Percentiles rank a stretch among this genome's conserved stretches.
Conservation (phyloP, 2,113 vertebrate species). For the Tor tambroides region DNA sequence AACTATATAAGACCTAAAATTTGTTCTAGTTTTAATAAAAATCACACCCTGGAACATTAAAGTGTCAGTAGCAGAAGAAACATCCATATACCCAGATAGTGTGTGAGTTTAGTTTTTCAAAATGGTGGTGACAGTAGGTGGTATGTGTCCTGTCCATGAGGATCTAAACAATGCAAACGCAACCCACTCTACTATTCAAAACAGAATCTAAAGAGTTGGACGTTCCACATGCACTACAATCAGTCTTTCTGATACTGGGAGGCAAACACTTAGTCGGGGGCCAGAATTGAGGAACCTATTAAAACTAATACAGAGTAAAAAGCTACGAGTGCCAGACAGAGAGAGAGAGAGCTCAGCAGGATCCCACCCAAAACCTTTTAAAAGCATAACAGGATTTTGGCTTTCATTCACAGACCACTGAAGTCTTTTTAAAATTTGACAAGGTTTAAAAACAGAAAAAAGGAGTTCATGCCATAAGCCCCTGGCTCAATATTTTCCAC, state of each 20-base stretch:
- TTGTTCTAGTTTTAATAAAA: neutral
- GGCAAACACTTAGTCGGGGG: constrained; percentile 34
- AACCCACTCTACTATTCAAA: neutral
- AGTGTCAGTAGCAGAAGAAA: neutral
- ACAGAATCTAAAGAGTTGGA: neutral
- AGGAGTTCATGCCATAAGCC: neutral
- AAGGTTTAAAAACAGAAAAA: constrained; percentile 44
- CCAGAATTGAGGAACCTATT: constrained; percentile 41
- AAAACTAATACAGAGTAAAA: constrained; percentile 56
- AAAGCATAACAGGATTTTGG: constrained; percentile 61
- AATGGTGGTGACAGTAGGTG: neutral
- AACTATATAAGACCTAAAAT: neutral
- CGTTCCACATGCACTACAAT: constrained; percentile 19
- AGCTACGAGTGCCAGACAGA: neutral
- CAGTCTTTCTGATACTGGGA: constrained; percentile 49
- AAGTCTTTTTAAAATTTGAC: constrained; percentile 55
- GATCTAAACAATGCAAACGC: constrained; percentile 35
- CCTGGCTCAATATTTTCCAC: constrained; percentile 49
- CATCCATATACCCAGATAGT: neutral
- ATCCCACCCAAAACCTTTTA: constrained; percentile 47
- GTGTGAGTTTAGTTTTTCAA: neutral
- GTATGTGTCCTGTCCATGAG: constrained; percentile 21
- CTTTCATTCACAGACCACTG: constrained; percentile 48
- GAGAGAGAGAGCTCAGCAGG: constrained; percentile 40
- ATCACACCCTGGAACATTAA: neutral